phyloP scores from a whole-genome alignment of 2,888 invertebrate species.

The Toxonevra muliebris region DNA sequence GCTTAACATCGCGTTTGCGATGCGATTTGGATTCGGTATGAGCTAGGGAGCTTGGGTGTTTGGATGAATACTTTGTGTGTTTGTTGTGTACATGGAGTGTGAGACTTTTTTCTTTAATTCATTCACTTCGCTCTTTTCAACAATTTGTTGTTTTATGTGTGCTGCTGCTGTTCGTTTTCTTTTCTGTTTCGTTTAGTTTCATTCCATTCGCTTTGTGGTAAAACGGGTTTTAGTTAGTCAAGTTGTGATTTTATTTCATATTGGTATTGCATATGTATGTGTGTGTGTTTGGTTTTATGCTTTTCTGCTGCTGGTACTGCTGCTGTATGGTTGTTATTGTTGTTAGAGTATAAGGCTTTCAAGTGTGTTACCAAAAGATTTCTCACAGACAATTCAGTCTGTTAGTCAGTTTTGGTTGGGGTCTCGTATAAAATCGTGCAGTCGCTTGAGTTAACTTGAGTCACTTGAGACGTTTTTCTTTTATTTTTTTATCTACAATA shows the following conservation, averaged over 20 bases:
- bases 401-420: constrained; percentile 3
- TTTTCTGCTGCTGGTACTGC: constrained; percentile 5
- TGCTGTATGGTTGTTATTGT: constrained; percentile 25
- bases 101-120: neutral
- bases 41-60: no score
- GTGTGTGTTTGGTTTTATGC: neutral
- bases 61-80: no score
- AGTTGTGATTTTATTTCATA: constrained; percentile 36
- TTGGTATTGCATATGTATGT: constrained; percentile 25
- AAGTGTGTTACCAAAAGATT: constrained; percentile 2
- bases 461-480: no score
- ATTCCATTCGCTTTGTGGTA: constrained; percentile 35
- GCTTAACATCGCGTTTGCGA: constrained; percentile 1
- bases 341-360: constrained; percentile 17
- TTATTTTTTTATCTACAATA: no score
- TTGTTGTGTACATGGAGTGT: neutral
- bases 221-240: constrained; percentile 41
- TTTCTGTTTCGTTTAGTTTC: constrained; percentile 8
- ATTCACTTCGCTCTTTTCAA: neutral
- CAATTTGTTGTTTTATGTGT: no score
- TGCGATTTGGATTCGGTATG: no score
- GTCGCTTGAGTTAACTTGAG: neutral
- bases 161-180: neutral
- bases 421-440: neutral
- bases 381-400: neutral